phyloP scores from a whole-genome alignment of 2,113 vertebrate genomes.

The Talpa occidentalis region DNA sequence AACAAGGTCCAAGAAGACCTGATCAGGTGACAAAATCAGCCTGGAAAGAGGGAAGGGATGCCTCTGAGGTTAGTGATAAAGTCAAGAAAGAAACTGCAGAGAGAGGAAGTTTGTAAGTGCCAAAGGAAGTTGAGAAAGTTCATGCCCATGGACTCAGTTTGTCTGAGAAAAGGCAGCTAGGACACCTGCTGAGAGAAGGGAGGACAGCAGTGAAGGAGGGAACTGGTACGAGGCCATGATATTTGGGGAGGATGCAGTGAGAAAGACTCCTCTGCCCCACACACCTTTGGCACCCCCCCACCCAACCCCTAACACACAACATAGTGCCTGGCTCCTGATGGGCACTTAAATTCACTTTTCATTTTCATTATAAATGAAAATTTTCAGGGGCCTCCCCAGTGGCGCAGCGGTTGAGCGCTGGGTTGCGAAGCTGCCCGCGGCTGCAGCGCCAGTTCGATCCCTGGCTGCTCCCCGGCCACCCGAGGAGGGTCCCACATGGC shows the following conservation, averaged over 20 bases:
- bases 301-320: background rate
- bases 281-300: background rate
- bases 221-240: background rate
- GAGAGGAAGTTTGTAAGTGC: background rate
- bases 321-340: background rate
- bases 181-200: background rate
- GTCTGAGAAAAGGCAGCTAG: constrained; percentile 9
- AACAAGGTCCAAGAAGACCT: background rate
- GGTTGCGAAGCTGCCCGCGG: no score
- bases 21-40: background rate
- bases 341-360: background rate
- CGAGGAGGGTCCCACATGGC: no score
- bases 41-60: background rate
- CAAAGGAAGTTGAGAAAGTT: no score
- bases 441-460: no score
- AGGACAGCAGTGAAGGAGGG: background rate
- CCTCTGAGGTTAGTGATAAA: background rate
- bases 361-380: no score
- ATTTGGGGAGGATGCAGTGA: background rate
- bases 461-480: no score
- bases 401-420: no score
- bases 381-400: no score
- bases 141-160: background rate
- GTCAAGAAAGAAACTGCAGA: background rate
- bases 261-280: background rate